Conservation (phyloP, 2,113 vertebrate species). For the Piliocolobus tephrosceles region DNA sequence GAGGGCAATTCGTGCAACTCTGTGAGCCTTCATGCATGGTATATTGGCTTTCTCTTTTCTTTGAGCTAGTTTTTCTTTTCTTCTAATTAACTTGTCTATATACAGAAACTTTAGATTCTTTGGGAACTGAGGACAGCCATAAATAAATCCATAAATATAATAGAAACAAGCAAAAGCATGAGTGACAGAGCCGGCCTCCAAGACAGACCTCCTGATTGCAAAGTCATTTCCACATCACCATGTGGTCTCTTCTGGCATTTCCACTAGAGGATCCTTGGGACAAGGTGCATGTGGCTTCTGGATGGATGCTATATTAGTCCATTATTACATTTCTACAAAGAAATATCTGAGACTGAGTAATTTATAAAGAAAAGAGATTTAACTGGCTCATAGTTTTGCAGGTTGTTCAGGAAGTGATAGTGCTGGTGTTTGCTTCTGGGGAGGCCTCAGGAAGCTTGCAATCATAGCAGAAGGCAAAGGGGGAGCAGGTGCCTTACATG, state of each 20-base stretch:
- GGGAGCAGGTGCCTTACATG: too few species aligned
- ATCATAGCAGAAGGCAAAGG: too few species aligned
- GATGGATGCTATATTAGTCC: not conserved
- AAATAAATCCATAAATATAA: not conserved
- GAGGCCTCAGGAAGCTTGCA: too few species aligned
- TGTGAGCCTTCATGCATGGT: rapidly evolving
- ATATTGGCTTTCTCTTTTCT: not conserved
- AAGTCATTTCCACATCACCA: not conserved
- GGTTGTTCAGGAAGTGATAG: too few species aligned
- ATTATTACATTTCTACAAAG: too few species aligned
- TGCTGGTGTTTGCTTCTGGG: too few species aligned
- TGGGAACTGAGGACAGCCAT: not conserved
- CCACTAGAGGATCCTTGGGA: not conserved
- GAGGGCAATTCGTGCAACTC: not conserved
- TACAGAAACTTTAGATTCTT: not conserved
- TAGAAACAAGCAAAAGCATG: not conserved
- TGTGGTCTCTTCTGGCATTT: not conserved
- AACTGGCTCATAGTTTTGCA: too few species aligned
- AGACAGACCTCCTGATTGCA: not conserved
- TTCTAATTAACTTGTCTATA: not conserved
- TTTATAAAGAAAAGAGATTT: too few species aligned
- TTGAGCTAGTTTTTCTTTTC: not conserved
- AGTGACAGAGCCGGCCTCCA: not conserved
- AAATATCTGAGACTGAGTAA: too few species aligned
- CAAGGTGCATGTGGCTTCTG: not conserved